phyloP scores from a whole-genome alignment of 2,888 invertebrate genomes.

The Myopa testacea region DNA sequence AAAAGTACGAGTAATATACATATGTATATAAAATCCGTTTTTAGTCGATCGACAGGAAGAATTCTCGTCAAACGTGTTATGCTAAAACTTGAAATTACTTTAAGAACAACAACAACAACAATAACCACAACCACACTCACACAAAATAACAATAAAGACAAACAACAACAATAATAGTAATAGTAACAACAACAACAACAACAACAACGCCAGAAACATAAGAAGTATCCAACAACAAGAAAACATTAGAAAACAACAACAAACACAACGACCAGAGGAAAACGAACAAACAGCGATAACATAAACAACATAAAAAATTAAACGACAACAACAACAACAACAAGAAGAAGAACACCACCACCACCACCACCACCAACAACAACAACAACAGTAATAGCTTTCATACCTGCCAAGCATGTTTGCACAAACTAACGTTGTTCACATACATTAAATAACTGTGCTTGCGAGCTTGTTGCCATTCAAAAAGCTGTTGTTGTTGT shows the following conservation, averaged over 20 bases:
- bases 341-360: slow-evolving; percentile 1
- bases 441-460: neutral
- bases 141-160: neutral
- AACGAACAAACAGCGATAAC: neutral
- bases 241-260: neutral
- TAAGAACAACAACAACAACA: neutral
- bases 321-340: neutral
- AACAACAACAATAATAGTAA: slow-evolving; percentile 1
- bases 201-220: slow-evolving; percentile 2
- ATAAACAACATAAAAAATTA: too few species aligned
- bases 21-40: neutral
- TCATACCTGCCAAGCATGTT: neutral
- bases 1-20: neutral
- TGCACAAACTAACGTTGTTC: too few species aligned
- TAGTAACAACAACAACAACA: slow-evolving; percentile 11
- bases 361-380: neutral
- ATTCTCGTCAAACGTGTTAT: slow-evolving; percentile 30
- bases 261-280: neutral
- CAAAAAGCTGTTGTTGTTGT: slow-evolving; percentile 27
- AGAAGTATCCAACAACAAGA: slow-evolving; percentile 7
- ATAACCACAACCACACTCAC: neutral
- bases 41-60: neutral
- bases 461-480: slow-evolving; percentile 33
- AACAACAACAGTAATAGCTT: neutral
- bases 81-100: slow-evolving; percentile 8